Conservation (phyloP, 1,140 invertebrate genomes). For the Dendroctonus valens region DNA sequence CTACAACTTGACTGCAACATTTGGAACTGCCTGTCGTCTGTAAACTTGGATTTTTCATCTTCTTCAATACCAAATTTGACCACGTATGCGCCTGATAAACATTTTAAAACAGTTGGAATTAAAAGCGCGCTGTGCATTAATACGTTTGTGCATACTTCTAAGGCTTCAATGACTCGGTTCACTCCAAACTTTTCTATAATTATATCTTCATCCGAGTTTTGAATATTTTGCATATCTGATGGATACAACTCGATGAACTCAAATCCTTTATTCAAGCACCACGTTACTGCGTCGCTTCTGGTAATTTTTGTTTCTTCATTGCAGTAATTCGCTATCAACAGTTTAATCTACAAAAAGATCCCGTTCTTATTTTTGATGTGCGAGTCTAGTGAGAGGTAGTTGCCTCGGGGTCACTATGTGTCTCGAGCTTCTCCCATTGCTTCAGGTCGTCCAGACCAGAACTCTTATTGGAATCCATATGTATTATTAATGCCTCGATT, state of each 20-base stretch:
- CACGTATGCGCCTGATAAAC: conserved; percentile 77
- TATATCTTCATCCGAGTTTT: conserved; percentile 57
- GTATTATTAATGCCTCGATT: conserved; percentile 50
- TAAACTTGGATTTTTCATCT: conserved; percentile 42
- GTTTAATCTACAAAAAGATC: conserved; percentile 25
- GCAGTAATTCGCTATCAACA: conserved; percentile 48
- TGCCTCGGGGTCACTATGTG: conserved; percentile 47
- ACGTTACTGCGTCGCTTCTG: conserved; percentile 43
- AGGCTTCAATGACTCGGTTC: conserved; percentile 70
- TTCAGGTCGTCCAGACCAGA: conserved; percentile 46
- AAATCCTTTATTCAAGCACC: conserved; percentile 56
- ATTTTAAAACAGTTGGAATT: neutral
- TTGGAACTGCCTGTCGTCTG: too few relatives aligned
- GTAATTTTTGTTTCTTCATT: conserved; percentile 45
- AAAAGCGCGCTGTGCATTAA: neutral
- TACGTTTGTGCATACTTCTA: conserved; percentile 43
- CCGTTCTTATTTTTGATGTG: neutral
- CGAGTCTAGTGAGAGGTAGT: conserved; percentile 2
- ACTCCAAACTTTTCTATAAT: conserved; percentile 67
- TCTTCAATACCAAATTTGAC: conserved; percentile 73
- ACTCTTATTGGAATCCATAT: conserved; percentile 49
- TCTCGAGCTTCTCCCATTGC: conserved; percentile 43
- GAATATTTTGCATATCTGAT: conserved; percentile 51
- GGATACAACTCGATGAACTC: conserved; percentile 73
- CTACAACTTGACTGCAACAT: neutral